These are phyloP conservation scores for Charadrius vociferus DNA, from an alignment of 2,113 vertebrate genomes.

Conservation along the genomic window DNA sequence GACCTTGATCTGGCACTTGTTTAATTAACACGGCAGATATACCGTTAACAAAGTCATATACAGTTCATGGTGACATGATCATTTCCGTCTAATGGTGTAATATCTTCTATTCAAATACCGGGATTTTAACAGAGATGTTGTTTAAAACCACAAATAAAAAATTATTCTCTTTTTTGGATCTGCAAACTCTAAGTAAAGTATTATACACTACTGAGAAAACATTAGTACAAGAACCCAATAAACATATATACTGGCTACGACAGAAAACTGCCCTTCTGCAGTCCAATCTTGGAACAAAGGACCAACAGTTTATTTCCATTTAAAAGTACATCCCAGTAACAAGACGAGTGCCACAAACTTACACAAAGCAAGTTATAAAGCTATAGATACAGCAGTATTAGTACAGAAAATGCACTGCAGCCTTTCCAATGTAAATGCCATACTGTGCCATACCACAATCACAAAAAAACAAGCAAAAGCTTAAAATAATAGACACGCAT, in stretches of 20 bases:
- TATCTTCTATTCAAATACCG: not conserved
- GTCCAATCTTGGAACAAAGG: not conserved
- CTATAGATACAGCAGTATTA: not conserved
- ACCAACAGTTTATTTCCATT: not conserved
- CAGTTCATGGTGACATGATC: not conserved
- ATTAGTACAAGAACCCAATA: not conserved
- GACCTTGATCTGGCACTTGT: not conserved
- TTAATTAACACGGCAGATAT: not conserved
- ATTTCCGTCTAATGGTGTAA: not conserved
- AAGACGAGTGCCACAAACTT: not conserved
- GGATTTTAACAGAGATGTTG: not conserved
- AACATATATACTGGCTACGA: not conserved
- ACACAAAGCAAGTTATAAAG: not conserved
- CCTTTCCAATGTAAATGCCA: not conserved
- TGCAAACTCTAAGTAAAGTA: not conserved
- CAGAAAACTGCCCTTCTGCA: not conserved
- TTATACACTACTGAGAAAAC: not conserved
- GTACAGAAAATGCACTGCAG: not conserved
- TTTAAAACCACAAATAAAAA: not conserved
- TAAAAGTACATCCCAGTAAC: not conserved
- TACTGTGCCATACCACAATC: fast-evolving
- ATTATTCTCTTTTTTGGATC: not conserved
- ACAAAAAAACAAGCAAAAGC: not conserved
- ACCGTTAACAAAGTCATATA: not conserved
- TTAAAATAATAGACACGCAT: not conserved